Conservation (phyloP, 2,113 vertebrate species). For the Scomber japonicus region DNA sequence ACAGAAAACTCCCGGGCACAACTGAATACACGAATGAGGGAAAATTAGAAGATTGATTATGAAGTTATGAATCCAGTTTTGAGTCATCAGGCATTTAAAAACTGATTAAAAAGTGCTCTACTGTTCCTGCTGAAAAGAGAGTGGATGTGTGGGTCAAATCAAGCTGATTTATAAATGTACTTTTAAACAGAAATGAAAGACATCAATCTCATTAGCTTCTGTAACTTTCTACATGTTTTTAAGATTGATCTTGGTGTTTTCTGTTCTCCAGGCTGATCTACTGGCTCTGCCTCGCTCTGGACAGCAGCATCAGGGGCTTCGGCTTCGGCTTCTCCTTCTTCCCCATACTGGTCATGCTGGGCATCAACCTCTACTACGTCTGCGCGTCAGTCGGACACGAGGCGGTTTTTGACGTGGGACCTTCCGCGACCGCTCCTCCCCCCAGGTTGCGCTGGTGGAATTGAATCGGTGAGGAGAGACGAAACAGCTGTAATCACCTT, state of each 20-base stretch:
- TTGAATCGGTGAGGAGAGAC: constrained; percentile 64
- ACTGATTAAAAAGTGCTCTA: constrained; percentile 6
- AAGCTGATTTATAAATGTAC: neutral
- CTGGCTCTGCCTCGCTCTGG: constrained; percentile 89
- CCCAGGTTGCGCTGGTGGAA: constrained; percentile 85
- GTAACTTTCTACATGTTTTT: neutral
- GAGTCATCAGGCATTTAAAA: constrained; percentile 30
- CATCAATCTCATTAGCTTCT: neutral
- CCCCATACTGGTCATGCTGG: constrained; percentile 88
- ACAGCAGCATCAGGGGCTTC: constrained; percentile 86
- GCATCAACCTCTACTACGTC: constrained; percentile 90
- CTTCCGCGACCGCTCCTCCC: constrained; percentile 39
- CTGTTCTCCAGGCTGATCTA: constrained; percentile 87
- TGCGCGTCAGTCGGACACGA: constrained; percentile 83
- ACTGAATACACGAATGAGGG: neutral
- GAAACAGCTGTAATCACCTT: neutral
- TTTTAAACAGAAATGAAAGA: neutral
- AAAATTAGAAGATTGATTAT: constrained; percentile 1
- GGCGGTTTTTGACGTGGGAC: constrained; percentile 80
- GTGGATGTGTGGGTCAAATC: neutral
- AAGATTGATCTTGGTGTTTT: neutral
- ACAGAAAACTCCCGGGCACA: neutral
- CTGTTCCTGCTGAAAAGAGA: neutral
- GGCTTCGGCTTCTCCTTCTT: constrained; percentile 93
- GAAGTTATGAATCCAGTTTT: constrained; percentile 20